These are phyloP conservation scores for Actinemys pallida DNA, from an alignment of 2,113 vertebrate genomes.

Conservation along the genomic window DNA sequence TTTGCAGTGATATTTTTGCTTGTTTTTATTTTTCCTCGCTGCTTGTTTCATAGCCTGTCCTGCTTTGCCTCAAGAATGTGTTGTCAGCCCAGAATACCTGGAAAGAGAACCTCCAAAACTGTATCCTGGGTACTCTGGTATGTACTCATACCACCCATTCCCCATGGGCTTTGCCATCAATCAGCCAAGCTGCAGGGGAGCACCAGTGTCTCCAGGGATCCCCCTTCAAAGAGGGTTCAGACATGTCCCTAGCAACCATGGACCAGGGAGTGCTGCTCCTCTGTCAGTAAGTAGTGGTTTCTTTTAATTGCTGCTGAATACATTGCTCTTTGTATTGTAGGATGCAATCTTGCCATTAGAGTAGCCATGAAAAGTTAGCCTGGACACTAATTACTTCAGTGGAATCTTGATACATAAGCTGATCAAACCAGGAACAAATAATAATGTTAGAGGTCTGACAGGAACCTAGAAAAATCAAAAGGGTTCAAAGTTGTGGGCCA, in stretches of 20 bases:
- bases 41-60: conserved; percentile 45
- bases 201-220: conserved; percentile 40
- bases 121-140: conserved; percentile 69
- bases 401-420: neutral
- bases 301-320: neutral
- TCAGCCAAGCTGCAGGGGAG: conserved; percentile 64
- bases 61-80: conserved; percentile 54
- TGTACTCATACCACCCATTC: conserved; percentile 74
- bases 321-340: neutral
- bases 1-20: neutral
- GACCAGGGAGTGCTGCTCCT: conserved; percentile 58
- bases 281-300: conserved; percentile 58
- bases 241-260: conserved; percentile 58
- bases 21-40: neutral
- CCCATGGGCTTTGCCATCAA: conserved; percentile 72
- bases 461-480: neutral
- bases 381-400: neutral
- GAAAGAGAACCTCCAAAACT: conserved; percentile 76
- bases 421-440: neutral
- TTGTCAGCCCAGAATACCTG: conserved; percentile 64
- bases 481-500: neutral
- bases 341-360: neutral
- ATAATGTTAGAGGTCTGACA: neutral
- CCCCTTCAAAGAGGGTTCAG: conserved; percentile 72
- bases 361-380: neutral